Evolutionary conservation across 64 coral and sea anemone genomes (phyloP), one percentile per base, ranked within the genome.

Genomic region (Stichodactyla mertensii): DNA sequence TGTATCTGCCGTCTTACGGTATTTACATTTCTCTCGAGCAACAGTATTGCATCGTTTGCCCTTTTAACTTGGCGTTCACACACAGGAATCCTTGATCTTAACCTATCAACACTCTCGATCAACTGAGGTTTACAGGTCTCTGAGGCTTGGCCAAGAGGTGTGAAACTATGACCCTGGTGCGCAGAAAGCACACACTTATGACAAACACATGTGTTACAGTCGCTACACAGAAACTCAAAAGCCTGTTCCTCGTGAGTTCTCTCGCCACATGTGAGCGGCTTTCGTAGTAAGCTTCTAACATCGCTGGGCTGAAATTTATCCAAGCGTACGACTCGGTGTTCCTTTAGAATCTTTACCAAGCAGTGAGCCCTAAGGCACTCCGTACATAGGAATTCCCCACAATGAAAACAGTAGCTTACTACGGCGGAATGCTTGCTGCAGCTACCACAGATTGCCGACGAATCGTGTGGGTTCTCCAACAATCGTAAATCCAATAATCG

Each of bases 191-290:
- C 66, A 78, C 82, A 85, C 24, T 85, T 90, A 3, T 85, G 62
- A 23, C 82, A 90, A 52, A 90, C 78, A 64, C 88, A 90, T n/a
- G 61, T 52, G 16, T 90, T 90, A 58, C 82, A 90, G 1, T 85
- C 53, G 55, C 78, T 55, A 54, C 88, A 90, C 16, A 78, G 80
- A 45, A 36, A 85, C 57, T 89, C 55, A 16, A 83, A 80, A 11
- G 88, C 27, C 27, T 89, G 57, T 19, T 89, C 62, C 6, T 85
- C 88, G 67, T 90, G 88, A 27, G 10, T 27, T 45, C 14, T 55
- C 20, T 52, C 55, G 71, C 16, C 19, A 54, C 82, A 90, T 6
- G 18, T 19, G 0, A 52, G 20, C 6, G 79, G 79, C 52, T 85
- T 85, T 62, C 83, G 53, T 52, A 85, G 26, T 64, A 85, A 85